phyloP scores from a whole-genome alignment of 2,888 invertebrate genomes.

The Microdon myrmicae region DNA sequence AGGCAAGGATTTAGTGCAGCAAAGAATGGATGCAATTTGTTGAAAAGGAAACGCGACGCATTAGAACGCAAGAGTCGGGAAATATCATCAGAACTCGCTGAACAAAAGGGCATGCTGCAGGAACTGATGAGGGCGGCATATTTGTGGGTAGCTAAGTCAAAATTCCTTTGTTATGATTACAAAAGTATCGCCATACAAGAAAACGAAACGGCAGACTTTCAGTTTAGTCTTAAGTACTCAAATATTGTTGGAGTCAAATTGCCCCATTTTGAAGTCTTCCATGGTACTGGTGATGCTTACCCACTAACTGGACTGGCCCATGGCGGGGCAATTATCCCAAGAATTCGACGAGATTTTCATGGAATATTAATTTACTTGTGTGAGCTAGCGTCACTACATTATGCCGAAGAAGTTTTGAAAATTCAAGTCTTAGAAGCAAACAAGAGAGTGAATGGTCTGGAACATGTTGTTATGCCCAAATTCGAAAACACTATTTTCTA shows the following conservation, averaged over 20 bases:
- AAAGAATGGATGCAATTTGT: conserved; percentile 56
- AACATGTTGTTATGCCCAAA: conserved; percentile 58
- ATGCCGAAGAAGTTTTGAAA: conserved; percentile 52
- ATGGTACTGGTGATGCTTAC: conserved; percentile 17
- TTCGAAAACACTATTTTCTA: conserved; percentile 56
- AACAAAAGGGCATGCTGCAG: conserved; percentile 37
- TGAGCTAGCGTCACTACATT: conserved; percentile 55
- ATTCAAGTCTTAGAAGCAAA: conserved; percentile 56
- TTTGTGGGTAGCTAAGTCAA: conserved; percentile 59
- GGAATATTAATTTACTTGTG: conserved; percentile 53
- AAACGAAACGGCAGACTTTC: conserved; percentile 44
- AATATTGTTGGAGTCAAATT: conserved; percentile 58
- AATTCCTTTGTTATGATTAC: conserved; percentile 57
- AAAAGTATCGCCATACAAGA: conserved; percentile 54
- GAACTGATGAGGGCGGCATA: conserved; percentile 55
- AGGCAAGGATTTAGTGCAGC: conserved; percentile 56
- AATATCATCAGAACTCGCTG: conserved; percentile 34
- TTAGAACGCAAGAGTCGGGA: conserved; percentile 59
- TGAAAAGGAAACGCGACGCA: conserved; percentile 61
- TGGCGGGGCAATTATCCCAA: conserved; percentile 58
- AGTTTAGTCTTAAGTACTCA: conserved; percentile 39
- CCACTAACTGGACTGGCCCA: conserved; percentile 58
- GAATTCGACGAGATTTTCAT: conserved; percentile 55
- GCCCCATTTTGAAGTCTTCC: conserved; percentile 54
- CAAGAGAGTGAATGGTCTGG: conserved; percentile 61